phyloP scores from a whole-genome alignment of 2,113 vertebrate species.

The Cyprinodon tularosa region DNA sequence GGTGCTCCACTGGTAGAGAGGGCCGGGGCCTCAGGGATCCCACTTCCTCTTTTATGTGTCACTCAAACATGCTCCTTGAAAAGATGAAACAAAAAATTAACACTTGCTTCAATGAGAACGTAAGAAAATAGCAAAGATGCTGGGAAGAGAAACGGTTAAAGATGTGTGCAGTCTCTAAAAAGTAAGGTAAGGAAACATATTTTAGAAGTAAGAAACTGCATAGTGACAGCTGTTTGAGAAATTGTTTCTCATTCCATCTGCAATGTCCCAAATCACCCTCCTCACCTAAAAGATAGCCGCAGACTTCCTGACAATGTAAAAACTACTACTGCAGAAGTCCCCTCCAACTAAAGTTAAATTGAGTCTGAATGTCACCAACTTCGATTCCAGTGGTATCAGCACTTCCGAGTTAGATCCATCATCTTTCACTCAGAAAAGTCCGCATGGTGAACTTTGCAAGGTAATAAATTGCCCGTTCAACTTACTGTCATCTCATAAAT shows the following conservation, averaged over 20 bases:
- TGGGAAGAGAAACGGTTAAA: not conserved
- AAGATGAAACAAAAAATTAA: constrained; percentile 22
- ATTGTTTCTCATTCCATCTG: constrained; percentile 7
- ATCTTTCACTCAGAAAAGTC: constrained; percentile 1
- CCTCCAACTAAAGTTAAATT: constrained; percentile 8
- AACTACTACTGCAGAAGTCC: constrained; percentile 22
- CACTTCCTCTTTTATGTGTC: constrained; percentile 65
- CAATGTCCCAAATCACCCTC: not conserved
- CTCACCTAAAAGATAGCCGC: constrained; percentile 7
- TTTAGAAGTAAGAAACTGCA: constrained; percentile 6
- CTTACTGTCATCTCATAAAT: constrained; percentile 26
- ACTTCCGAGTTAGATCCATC: constrained; percentile 3
- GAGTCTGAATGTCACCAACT: constrained; percentile 21
- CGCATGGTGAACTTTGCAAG: constrained; percentile 23
- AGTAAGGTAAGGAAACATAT: not conserved
- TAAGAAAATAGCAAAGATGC: not conserved
- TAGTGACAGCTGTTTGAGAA: not conserved
- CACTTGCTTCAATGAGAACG: not conserved
- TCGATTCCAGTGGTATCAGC: constrained; percentile 12
- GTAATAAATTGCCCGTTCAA: constrained; percentile 7
- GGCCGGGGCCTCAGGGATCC: constrained; percentile 77
- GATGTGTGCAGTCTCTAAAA: not conserved
- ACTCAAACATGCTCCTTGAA: constrained; percentile 78
- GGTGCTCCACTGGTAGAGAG: constrained; percentile 70
- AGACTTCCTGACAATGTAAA: constrained; percentile 45